phyloP scores from a whole-genome alignment of 2,113 vertebrate species.

The Chauna torquata region DNA sequence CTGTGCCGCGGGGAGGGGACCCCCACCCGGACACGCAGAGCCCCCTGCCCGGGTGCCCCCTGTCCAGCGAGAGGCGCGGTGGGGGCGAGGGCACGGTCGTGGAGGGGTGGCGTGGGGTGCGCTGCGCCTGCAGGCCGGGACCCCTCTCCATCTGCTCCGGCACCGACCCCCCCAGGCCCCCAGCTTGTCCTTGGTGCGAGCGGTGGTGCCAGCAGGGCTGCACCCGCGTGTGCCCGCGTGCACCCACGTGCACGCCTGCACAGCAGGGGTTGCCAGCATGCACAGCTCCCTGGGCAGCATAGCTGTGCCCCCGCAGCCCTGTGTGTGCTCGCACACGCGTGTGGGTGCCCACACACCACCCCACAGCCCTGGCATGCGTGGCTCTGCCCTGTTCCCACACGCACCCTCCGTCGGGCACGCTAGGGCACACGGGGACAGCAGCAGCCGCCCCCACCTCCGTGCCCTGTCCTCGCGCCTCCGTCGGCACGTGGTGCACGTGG shows the following conservation, averaged over 20 bases:
- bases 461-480: rapidly evolving
- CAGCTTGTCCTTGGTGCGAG: not conserved
- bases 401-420: not conserved
- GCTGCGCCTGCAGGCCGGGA: rapidly evolving
- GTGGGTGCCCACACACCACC: not conserved
- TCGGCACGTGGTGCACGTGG: not conserved
- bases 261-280: rapidly evolving
- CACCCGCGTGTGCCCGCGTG: rapidly evolving
- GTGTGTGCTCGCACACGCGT: not conserved
- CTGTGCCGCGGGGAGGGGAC: not conserved
- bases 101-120: rapidly evolving
- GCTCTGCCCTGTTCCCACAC: not conserved
- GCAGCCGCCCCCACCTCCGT: not conserved
- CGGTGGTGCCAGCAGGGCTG: not conserved
- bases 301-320: rapidly evolving
- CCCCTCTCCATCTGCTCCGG: not conserved
- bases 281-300: not conserved
- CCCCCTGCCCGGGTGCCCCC: rapidly evolving
- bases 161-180: rapidly evolving
- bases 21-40: rapidly evolving
- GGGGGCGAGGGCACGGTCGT: rapidly evolving
- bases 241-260: not conserved
- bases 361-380: not conserved
- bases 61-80: rapidly evolving
- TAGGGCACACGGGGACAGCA: not conserved